Evolutionary conservation across 2,113 vertebrate species (phyloP), one percentile per base, ranked within the genome.

Genomic region (Podarcis raffonei): DNA sequence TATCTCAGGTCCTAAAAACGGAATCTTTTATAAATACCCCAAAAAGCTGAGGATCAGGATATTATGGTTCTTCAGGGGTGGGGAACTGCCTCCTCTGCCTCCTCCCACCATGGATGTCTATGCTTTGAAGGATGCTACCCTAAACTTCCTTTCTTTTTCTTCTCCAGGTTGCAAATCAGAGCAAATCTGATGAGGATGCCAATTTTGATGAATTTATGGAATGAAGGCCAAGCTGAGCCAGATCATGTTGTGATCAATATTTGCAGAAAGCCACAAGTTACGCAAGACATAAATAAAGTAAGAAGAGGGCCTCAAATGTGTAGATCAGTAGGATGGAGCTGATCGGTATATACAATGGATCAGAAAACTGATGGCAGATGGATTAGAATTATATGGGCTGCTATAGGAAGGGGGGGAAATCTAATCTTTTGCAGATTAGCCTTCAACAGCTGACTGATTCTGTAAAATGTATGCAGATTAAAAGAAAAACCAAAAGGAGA

Each of bases 341-440:
- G 94, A 96, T 96, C 94, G 96, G 94, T 97, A 97, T 97, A 97
- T 97, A 97, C 96, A 97, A 95, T 94, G 97, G 96, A 96, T 97
- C 96, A 96, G 97, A 96, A 96, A 97, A 94, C 93, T 96, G 96
- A 97, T 96, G 95, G 94, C 94, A 95, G 96, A 95, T 94, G 94
- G 87, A 91, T 96, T 97, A 96, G 95, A 96, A 96, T 93, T 89
- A 93, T 93, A 96, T 95, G 92, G 93, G 94, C 92, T 96, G 95
- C 96, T 96, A 95, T 93, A 94, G 86, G 86, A 88, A 92, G 95
- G 95, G 92, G 48, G 18, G 96, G 96, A 94, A 92, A 90, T 93
- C 90, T 93, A 96, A 96, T 92, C 93, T 90, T 93, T 94, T 96
- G 96, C 96, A 97, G 97, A 97, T 95, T 95, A 94, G 95, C 93